A percentile compares a stretch with the other conserved stretches of the same genome.
Conservation (phyloP, 2,113 vertebrate genomes). For the Gambusia affinis region DNA sequence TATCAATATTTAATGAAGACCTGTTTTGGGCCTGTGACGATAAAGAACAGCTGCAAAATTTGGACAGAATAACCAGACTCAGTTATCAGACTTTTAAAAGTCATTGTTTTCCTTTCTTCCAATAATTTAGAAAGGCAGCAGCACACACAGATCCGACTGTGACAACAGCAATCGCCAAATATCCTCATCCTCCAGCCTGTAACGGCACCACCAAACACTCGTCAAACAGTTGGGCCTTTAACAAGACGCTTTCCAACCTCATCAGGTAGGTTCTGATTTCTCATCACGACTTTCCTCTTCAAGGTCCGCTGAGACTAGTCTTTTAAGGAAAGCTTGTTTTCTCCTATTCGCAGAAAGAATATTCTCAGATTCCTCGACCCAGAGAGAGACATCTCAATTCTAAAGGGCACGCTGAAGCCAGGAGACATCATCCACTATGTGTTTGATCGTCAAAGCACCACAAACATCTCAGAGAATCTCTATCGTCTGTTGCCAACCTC, state of each 20-base stretch:
- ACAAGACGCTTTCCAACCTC: slow-evolving; percentile 77
- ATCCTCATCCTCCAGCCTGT: not conserved
- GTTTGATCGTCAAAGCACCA: slow-evolving; percentile 94
- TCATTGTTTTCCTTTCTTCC: not conserved
- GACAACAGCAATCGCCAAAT: slow-evolving; percentile 2
- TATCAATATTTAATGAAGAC: not conserved
- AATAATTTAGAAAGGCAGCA: slow-evolving; percentile 54
- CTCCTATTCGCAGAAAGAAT: slow-evolving; percentile 83
- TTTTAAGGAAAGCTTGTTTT: not conserved
- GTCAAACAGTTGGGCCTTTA: slow-evolving; percentile 72
- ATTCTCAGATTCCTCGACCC: slow-evolving; percentile 93
- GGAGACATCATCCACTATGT: slow-evolving; percentile 95
- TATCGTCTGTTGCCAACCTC: slow-evolving; percentile 90
- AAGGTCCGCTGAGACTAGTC: not conserved
- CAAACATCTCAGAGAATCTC: slow-evolving; percentile 93
- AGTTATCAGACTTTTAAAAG: not conserved
- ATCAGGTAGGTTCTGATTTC: slow-evolving; percentile 66
- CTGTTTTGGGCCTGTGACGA: not conserved
- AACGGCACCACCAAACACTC: slow-evolving; percentile 43
- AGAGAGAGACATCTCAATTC: slow-evolving; percentile 93
- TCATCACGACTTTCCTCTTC: not conserved
- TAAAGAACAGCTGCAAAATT: not conserved
- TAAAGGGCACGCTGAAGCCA: slow-evolving; percentile 91
- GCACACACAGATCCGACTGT: slow-evolving; percentile 46
- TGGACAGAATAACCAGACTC: not conserved